Evolutionary conservation across 2,797 vertebrate genomes (phyloP).

Genomic region (Lutjanus campechanus): DNA sequence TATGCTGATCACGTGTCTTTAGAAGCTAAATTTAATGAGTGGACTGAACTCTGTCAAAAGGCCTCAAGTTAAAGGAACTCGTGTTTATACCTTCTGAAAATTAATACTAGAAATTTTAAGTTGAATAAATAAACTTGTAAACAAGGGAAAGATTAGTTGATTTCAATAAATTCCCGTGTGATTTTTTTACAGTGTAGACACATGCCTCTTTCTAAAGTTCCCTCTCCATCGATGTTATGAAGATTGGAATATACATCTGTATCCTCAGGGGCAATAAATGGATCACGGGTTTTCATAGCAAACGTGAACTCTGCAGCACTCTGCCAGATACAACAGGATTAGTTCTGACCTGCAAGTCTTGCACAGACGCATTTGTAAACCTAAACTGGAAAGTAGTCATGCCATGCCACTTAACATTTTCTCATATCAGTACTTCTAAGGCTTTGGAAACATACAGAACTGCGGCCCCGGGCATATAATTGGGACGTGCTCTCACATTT

Average conservation of each 20-base stretch:
- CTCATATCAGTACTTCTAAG: conserved; percentile 35
- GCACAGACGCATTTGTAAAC: conserved; percentile 34
- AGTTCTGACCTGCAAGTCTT: conserved; percentile 39
- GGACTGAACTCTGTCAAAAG: too few relatives aligned
- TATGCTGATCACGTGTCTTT: too few relatives aligned
- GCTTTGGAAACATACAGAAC: conserved; percentile 33
- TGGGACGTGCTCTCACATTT: conserved; percentile 29
- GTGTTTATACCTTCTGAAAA: too few relatives aligned
- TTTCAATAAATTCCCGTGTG: too few relatives aligned
- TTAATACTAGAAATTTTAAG: too few relatives aligned
- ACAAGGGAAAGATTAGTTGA: too few relatives aligned
- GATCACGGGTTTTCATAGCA: conserved; percentile 10
- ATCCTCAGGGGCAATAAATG: conserved; percentile 19
- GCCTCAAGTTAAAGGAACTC: too few relatives aligned
- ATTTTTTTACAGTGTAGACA: neutral
- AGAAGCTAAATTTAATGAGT: too few relatives aligned
- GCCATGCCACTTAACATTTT: conserved; percentile 49
- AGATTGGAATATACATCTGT: conserved; percentile 2
- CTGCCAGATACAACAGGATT: conserved; percentile 31
- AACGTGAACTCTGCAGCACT: conserved; percentile 29
- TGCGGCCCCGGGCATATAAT: conserved; percentile 19
- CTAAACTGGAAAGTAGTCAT: conserved; percentile 39
- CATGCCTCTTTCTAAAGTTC: neutral
- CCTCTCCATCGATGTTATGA: neutral
- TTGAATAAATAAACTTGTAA: too few relatives aligned